Percentiles rank a stretch among this genome's conserved stretches.
phyloP scores from a whole-genome alignment of 2,113 vertebrate genomes.

The Corythoichthys intestinalis region DNA sequence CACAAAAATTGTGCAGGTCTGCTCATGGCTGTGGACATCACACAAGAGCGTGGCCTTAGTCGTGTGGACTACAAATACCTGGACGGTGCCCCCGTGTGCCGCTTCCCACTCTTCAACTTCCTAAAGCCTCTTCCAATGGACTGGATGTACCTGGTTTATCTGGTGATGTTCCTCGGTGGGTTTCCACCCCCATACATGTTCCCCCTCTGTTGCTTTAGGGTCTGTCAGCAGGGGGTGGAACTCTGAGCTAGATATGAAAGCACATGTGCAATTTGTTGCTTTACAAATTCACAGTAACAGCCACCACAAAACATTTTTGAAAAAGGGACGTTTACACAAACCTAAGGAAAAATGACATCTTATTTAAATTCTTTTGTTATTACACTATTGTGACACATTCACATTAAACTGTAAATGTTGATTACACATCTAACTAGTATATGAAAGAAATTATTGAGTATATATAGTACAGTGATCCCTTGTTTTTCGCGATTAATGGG shows the following conservation, averaged over 20 bases:
- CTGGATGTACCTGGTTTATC: conserved; percentile 90
- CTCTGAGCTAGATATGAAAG: conserved; percentile 22
- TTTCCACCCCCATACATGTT: conserved; percentile 4
- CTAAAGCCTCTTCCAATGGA: conserved; percentile 84
- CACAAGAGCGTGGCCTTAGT: conserved; percentile 89
- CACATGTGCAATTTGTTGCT: conserved; percentile 14
- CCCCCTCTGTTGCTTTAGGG: background rate
- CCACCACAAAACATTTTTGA: too few species aligned
- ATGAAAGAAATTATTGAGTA: too few species aligned
- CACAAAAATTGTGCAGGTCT: conserved; percentile 72
- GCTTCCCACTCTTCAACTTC: conserved; percentile 86
- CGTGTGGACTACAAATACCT: conserved; percentile 87
- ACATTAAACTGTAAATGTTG: too few species aligned
- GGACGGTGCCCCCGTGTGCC: conserved; percentile 85
- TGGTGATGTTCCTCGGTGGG: conserved; percentile 86
- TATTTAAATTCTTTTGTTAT: too few species aligned
- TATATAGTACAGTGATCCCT: too few species aligned
- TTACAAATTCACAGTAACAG: background rate
- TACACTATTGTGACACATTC: too few species aligned
- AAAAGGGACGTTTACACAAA: too few species aligned
- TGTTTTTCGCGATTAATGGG: too few species aligned
- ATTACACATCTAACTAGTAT: too few species aligned
- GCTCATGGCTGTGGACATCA: conserved; percentile 87
- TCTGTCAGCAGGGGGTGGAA: conserved; percentile 15
- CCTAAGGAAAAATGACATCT: too few species aligned